Conservation (phyloP, 2,113 vertebrate genomes). For the Orycteropus afer region DNA sequence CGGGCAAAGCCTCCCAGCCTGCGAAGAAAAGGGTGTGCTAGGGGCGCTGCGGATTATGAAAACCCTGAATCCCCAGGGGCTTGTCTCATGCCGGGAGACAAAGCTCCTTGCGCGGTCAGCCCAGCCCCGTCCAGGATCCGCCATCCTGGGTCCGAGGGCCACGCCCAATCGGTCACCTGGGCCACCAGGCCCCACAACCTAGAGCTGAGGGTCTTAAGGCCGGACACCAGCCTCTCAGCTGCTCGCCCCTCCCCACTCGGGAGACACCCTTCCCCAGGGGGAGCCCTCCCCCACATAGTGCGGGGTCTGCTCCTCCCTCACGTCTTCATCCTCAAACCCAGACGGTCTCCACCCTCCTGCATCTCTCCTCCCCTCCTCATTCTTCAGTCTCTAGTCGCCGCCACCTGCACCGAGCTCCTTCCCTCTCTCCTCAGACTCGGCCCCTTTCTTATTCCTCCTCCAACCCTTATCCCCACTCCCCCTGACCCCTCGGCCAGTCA, state of each 20-base stretch:
- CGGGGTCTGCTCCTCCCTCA: neutral
- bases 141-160: conserved; percentile 23
- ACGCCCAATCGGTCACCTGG: conserved; percentile 52
- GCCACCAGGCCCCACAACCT: neutral
- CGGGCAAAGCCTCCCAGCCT: conserved; percentile 58
- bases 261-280: neutral
- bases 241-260: neutral
- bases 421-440: neutral
- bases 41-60: conserved; percentile 44
- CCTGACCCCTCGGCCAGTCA: neutral
- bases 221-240: neutral
- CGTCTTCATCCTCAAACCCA: neutral
- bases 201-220: neutral
- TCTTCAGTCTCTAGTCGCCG: neutral
- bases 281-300: neutral
- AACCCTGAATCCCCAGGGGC: conserved; percentile 13
- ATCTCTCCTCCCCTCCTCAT: neutral
- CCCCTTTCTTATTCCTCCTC: neutral
- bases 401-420: conserved; percentile 51
- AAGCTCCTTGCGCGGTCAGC: conserved; percentile 46
- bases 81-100: conserved; percentile 55
- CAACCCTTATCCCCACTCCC: neutral
- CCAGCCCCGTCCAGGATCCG: neutral
- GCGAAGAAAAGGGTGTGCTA: conserved; percentile 64
- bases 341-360: conserved; percentile 40